Base-by-base conservation (phyloP, 2,113 vertebrate genomes). In the Egretta garzetta region DNA sequence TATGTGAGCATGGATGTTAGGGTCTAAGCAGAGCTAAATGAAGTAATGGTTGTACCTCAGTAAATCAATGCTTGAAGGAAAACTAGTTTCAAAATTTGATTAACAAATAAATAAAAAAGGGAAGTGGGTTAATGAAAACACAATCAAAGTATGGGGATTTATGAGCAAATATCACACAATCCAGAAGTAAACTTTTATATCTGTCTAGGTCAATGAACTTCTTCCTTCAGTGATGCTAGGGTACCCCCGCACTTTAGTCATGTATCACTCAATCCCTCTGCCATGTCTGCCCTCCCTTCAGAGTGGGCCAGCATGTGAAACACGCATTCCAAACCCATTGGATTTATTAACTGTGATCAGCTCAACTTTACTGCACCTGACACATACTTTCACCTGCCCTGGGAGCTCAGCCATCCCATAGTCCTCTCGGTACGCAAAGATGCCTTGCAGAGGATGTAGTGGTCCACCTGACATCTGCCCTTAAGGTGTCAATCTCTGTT, bases 311-410 rank as follows among this genome's bases (percentile, higher is more conserved):
- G 19, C 17, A 55, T 9, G 12, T 62, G n/a, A 70, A 76, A 75
- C 2, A 6, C 4, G 3, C 30, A 19, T 43, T 18, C 13, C 3
- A 28, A 76, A 56, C 1, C 2, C 2, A 5, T 30, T 21, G 55
- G 5, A 37, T 32, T 70, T 56, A 33, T 50, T 59, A 35, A 27
- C 32, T n/a, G 8, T 62, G 22, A 10, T 74, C 22, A 24, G 13
- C 4, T 56, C 43, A 28, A 6, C 14, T 89, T 84, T 52, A 37
- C 14, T 50, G 10, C 5, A 53, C 16, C 8, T 59, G 41, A 14
- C 1, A 1, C 13, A 18, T 22, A 7, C 39, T 60, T 11, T 17
- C 8, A 11, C 8, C 41, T 81, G 32, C 18, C 23, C 22, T 41
- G 22, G 23, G 20, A 72, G 5, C 8, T 80, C 47, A 75, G 37